Evolutionary conservation across 2,888 invertebrate genomes (phyloP).

Genomic region (Himalopsyche tibetana): DNA sequence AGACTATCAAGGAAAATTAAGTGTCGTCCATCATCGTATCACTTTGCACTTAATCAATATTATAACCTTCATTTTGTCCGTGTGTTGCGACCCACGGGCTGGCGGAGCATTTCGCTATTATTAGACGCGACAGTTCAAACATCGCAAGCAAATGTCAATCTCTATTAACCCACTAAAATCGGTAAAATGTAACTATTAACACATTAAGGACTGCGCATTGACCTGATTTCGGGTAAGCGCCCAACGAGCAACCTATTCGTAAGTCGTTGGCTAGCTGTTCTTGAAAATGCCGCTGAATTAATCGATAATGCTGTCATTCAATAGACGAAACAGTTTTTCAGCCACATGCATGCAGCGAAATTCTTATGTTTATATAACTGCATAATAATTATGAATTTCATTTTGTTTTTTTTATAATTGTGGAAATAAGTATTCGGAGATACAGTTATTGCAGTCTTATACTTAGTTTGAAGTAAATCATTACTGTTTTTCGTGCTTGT

Average conservation of each 20-base stretch:
- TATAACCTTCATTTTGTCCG: conserved; percentile 33
- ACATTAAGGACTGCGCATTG: conserved; percentile 20
- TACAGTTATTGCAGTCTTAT: too few species aligned
- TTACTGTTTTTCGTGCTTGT: too few species aligned
- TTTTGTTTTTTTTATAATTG: too few species aligned
- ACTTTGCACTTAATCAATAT: conserved; percentile 3
- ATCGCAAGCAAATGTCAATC: conserved; percentile 47
- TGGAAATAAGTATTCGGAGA: too few species aligned
- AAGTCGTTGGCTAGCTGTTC: conserved; percentile 3
- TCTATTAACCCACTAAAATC: conserved; percentile 41
- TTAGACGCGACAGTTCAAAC: conserved; percentile 46
- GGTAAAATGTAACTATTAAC: conserved; percentile 38
- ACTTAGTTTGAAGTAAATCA: too few species aligned
- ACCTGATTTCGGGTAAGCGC: conserved; percentile 17
- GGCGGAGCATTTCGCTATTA: conserved; percentile 18
- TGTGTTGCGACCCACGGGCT: not conserved
- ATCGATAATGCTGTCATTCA: not conserved
- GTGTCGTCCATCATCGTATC: not conserved
- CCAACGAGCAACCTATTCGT: not conserved
- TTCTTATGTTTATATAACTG: too few species aligned
- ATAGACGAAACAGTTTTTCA: too few species aligned
- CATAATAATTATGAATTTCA: too few species aligned
- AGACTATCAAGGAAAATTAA: too few species aligned
- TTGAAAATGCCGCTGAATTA: conserved; percentile 19
- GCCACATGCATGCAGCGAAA: too few species aligned